Evolutionary conservation across 92 coral and sea anemone species (phyloP), one percentile per base, ranked within the genome.

Genomic region (Blastomussa wellsi): DNA sequence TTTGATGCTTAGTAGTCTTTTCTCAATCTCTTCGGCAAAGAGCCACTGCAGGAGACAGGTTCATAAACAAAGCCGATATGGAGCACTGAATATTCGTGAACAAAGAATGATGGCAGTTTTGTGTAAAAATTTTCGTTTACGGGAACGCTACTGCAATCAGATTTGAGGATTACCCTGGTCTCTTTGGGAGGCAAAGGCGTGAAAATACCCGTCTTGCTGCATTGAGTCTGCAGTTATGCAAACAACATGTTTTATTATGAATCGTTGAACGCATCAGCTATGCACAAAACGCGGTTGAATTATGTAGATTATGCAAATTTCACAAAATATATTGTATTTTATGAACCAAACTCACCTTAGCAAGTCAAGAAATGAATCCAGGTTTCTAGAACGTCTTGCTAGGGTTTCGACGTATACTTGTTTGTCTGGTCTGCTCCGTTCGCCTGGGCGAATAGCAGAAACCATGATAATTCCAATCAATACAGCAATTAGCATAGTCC

Each of bases 301-400:
- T 57, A 2, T 8, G 65, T 13, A 5, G 65, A 22, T 57, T 57
- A 57, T 57, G 65, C 65, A 24, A 57, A 57, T 4, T 0, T 57
- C 0, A 6, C 65, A 57, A 57, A 22, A 57, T 4, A 24, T 26
- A 24, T 57, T 24, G 29, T 0, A 22, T 22, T 7, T 57, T 22
- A 24, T 62, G 35, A 8, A 28, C 33, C 68, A 26, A 0, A 62
- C 94, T 49, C 72, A 95, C 98, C 98, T 95, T 38, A 95, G 35
- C 33, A 95, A 88, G 82, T 95, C 98, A n/a, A 95, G 90, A 28
- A 95, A 79, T 2, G 97, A 94, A 77, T 95, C 98, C 75, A 95
- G 86, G 48, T 92, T 92, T 41, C 97, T 89, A 79, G 84, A 89
- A 47, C 90, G 94, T 14, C 89, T 93, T 16, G 86, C 74, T 14